Evolutionary conservation across 1,140 invertebrate species (phyloP).

Genomic region (Diprion similis): DNA sequence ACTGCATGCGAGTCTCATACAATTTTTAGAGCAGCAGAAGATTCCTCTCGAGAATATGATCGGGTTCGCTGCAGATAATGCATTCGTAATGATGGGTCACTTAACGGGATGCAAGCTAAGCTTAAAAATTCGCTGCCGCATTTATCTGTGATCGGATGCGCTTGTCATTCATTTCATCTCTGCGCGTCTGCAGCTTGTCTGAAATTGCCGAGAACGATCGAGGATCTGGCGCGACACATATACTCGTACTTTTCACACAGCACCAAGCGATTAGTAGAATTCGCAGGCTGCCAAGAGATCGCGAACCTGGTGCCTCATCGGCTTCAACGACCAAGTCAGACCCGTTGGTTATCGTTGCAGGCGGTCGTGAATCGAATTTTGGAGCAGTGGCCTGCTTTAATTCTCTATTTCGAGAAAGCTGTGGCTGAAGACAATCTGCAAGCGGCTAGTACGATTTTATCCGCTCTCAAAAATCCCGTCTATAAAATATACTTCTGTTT

Average conservation of each 20-base stretch:
- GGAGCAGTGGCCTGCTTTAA: conserved; percentile 25
- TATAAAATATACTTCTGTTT: conserved; percentile 20
- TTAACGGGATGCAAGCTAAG: conserved; percentile 42
- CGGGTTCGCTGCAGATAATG: conserved; percentile 51
- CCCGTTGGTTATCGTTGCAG: conserved; percentile 35
- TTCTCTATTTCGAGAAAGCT: conserved; percentile 22
- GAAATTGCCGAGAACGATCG: conserved; percentile 38
- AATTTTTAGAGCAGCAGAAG: conserved; percentile 42
- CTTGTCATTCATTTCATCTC: conserved; percentile 48
- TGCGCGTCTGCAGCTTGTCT: conserved; percentile 48
- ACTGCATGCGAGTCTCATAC: too few relatives aligned
- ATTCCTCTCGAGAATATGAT: conserved; percentile 48
- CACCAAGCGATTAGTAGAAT: conserved; percentile 39
- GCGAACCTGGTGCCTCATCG: conserved; percentile 42
- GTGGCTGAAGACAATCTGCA: conserved; percentile 14
- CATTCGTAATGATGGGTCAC: conserved; percentile 49
- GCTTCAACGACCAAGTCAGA: conserved; percentile 46
- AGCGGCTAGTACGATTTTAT: conserved; percentile 9
- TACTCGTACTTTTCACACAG: conserved; percentile 41
- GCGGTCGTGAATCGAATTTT: conserved; percentile 28
- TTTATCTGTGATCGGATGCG: conserved; percentile 44
- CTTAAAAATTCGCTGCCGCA: conserved; percentile 39
- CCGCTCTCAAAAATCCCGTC: conserved; percentile 12
- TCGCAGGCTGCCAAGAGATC: conserved; percentile 45
- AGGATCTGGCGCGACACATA: conserved; percentile 30